phyloP scores from a whole-genome alignment of 2,888 invertebrate species.

The Microctonus hyperodae region DNA sequence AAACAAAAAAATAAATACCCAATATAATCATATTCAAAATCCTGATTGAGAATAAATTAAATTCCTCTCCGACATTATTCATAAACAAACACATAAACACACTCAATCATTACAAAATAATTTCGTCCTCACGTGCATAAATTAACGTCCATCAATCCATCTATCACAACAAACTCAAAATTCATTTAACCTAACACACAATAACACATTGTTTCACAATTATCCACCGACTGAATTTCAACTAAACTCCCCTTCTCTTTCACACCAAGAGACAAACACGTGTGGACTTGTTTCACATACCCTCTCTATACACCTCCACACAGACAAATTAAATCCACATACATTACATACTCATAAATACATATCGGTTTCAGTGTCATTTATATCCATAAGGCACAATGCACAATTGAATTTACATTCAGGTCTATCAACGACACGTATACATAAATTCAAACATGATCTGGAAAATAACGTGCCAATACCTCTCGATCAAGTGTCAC shows the following conservation, averaged over 20 bases:
- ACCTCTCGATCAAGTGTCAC: slow-evolving; percentile 29
- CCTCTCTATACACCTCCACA: neutral
- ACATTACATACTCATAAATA: neutral
- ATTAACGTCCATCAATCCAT: neutral
- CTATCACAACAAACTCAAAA: slow-evolving; percentile 9
- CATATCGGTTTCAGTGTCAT: neutral
- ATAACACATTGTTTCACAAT: slow-evolving; percentile 12
- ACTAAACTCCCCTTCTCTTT: neutral
- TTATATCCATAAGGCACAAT: neutral
- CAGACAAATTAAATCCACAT: no score
- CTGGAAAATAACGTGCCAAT: slow-evolving; percentile 13
- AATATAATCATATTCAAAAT: neutral
- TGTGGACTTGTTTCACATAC: neutral
- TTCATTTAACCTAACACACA: slow-evolving; percentile 13
- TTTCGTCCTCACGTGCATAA: neutral
- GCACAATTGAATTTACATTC: slow-evolving; percentile 25
- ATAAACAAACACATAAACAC: no score
- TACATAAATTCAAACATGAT: slow-evolving; percentile 1
- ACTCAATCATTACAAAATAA: no score
- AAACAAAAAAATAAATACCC: neutral
- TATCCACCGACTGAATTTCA: slow-evolving; percentile 6
- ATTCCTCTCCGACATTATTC: neutral
- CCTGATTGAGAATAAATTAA: neutral
- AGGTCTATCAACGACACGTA: neutral
- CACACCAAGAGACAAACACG: slow-evolving; percentile 19